Evolutionary conservation across 1,140 invertebrate species (phyloP).

Genomic region (Frieseomelitta varia): DNA sequence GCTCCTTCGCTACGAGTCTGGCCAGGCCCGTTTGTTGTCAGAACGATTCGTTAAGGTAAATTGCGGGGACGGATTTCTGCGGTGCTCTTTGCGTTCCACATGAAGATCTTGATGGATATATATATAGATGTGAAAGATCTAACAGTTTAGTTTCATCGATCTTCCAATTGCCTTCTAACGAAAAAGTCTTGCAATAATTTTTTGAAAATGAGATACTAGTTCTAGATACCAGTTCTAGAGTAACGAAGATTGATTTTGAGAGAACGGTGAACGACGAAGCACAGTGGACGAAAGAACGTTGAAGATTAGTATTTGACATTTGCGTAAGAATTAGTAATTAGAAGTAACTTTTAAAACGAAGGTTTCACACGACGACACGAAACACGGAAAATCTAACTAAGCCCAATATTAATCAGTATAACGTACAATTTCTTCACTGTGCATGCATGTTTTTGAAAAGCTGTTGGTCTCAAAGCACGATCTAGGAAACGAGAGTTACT

Average conservation of each 20-base stretch:
- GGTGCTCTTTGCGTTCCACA: neutral
- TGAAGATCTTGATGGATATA: neutral
- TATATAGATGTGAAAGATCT: too few species aligned
- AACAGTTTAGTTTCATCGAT: neutral
- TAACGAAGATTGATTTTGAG: too few species aligned
- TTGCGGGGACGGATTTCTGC: neutral
- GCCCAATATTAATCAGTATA: neutral
- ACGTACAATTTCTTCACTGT: neutral
- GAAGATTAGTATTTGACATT: too few species aligned
- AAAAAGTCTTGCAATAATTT: too few species aligned
- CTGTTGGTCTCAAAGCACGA: neutral
- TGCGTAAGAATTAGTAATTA: too few species aligned
- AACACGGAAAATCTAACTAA: neutral
- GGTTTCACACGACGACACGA: neutral
- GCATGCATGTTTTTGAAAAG: neutral
- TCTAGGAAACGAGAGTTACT: neutral
- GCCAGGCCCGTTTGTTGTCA: too few species aligned
- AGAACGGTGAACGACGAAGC: too few species aligned
- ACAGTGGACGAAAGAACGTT: too few species aligned
- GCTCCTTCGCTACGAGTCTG: neutral
- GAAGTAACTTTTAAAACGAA: too few species aligned
- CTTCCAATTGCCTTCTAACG: neutral
- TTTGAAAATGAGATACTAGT: too few species aligned
- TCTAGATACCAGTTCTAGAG: too few species aligned
- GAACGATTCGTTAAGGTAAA: constrained; percentile 6